Evolutionary conservation across 2,888 invertebrate species (phyloP).

Genomic region (Mesorhabditis sp.): DNA sequence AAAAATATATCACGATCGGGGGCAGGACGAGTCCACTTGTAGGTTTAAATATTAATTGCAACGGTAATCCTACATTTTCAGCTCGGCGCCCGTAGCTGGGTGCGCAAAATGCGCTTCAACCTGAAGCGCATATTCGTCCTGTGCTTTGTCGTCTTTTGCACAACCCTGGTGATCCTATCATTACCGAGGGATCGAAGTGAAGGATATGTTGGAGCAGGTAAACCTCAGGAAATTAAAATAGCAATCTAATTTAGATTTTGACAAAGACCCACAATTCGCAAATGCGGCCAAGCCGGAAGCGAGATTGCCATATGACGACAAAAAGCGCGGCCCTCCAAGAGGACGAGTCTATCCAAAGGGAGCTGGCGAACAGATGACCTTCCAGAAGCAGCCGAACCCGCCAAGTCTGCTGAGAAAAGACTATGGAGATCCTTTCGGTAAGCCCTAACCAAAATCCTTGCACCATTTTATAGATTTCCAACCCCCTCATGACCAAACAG

Average conservation of each 20-base stretch:
- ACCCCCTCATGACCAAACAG: conserved; percentile 22
- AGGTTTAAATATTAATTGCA: not conserved
- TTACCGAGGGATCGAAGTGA: conserved; percentile 21
- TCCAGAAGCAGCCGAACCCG: conserved; percentile 36
- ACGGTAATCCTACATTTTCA: not conserved
- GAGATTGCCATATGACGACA: conserved; percentile 6
- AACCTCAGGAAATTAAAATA: not conserved
- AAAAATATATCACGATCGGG: not conserved
- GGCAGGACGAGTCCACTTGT: conserved; percentile 5
- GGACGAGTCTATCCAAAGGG: conserved; percentile 7
- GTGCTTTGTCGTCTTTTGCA: conserved; percentile 45
- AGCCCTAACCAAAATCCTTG: conserved; percentile 8
- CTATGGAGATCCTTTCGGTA: conserved; percentile 28
- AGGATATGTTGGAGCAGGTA: not conserved
- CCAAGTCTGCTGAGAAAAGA: conserved; percentile 24
- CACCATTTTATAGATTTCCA: conserved; percentile 20
- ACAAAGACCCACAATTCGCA: conserved; percentile 23
- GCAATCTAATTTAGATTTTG: conserved; percentile 19
- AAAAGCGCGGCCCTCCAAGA: conserved; percentile 5
- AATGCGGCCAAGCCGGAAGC: conserved; percentile 15
- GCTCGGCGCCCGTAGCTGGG: conserved; percentile 1
- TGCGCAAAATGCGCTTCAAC: conserved; percentile 44
- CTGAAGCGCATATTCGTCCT: conserved; percentile 47
- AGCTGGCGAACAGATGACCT: conserved; percentile 23
- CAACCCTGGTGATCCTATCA: conserved; percentile 47